A percentile compares a stretch with the other conserved stretches of the same genome.
Conservation (phyloP, 2,888 invertebrate species). For the Ophion ventricosus region DNA sequence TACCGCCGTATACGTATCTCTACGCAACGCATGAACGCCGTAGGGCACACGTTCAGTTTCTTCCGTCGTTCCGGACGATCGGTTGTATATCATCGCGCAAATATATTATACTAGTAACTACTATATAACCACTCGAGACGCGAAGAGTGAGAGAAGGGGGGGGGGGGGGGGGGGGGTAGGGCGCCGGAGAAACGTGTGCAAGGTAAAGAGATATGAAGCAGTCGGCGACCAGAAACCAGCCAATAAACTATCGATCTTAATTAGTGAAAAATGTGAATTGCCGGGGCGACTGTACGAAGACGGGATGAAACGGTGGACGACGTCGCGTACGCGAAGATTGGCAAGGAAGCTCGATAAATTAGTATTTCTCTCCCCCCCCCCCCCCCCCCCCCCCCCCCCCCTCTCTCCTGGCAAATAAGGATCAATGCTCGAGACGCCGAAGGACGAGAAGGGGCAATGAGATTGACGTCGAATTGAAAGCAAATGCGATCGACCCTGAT, state of each 20-base stretch:
- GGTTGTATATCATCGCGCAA: constrained; percentile 54
- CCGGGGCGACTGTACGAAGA: constrained; percentile 47
- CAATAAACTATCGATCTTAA: constrained; percentile 69
- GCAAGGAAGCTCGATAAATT: constrained; percentile 64
- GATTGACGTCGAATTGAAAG: constrained; percentile 55
- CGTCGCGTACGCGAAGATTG: constrained; percentile 36
- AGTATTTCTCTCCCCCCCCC: constrained; percentile 30
- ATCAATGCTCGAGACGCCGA: constrained; percentile 26
- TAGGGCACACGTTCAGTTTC: constrained; percentile 51
- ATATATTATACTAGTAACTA: constrained; percentile 52
- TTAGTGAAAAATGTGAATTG: constrained; percentile 64
- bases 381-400: constrained; percentile 32
- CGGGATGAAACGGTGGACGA: constrained; percentile 56
- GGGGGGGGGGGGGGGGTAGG: constrained; percentile 1
- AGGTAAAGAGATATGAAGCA: constrained; percentile 13
- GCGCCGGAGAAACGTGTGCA: constrained; percentile 1
- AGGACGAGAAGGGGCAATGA: constrained; percentile 27
- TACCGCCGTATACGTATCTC: constrained; percentile 18
- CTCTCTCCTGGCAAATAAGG: constrained; percentile 32
- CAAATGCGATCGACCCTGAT: constrained; percentile 59
- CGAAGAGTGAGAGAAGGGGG: constrained; percentile 6
- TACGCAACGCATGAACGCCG: constrained; percentile 40
- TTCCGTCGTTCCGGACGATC: constrained; percentile 58
- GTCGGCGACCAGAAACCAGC: constrained; percentile 48
- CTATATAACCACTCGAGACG: constrained; percentile 34